A percentile compares a stretch with the other conserved stretches of the same genome.
Conservation (phyloP, 1,140 invertebrate species). For the Zaprionus ghesquierei region DNA sequence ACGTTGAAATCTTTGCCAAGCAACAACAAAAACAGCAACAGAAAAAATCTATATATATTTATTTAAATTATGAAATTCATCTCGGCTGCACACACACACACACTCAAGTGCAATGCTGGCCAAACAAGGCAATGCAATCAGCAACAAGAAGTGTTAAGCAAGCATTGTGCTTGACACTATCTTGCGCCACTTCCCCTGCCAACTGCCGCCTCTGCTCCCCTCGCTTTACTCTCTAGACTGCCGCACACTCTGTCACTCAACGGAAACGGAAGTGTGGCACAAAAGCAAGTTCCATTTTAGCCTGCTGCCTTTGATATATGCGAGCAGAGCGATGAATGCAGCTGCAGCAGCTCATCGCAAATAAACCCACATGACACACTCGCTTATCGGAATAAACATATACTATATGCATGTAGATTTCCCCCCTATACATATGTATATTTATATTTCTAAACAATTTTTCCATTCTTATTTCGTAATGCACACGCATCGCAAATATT, state of each 20-base stretch:
- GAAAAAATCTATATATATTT: conserved; percentile 10
- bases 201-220: not conserved
- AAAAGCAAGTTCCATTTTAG: conserved; percentile 58
- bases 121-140: conserved; percentile 76
- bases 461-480: conserved; percentile 43
- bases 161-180: conserved; percentile 74
- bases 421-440: not conserved
- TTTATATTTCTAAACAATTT: conserved; percentile 57
- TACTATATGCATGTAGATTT: not conserved
- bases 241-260: conserved; percentile 31
- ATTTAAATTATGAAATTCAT: conserved; percentile 66
- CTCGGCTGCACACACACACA: conserved; percentile 35
- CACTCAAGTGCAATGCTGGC: conserved; percentile 51
- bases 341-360: conserved; percentile 27
- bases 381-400: conserved; percentile 1
- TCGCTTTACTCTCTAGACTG: not conserved
- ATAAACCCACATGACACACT: conserved; percentile 22
- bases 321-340: conserved; percentile 10
- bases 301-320: conserved; percentile 67
- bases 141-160: conserved; percentile 71
- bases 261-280: conserved; percentile 69
- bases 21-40: not conserved
- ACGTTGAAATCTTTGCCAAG: conserved; percentile 16
- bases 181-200: not conserved
- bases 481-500: conserved; percentile 46